phyloP scores from a whole-genome alignment of 2,888 invertebrate species.

The Orthosia gracilis region DNA sequence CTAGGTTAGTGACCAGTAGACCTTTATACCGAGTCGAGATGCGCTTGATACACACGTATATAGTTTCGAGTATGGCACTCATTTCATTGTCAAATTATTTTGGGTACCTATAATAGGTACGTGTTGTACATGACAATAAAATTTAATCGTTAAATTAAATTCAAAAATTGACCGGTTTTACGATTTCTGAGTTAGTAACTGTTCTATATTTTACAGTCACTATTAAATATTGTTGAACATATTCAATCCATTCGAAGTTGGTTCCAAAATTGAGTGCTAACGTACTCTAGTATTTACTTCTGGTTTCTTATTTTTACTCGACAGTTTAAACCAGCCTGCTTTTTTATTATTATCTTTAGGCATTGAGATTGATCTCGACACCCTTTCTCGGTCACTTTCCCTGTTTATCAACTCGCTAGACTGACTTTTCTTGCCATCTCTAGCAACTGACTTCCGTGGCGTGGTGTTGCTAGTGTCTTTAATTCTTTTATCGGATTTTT shows the following conservation, averaged over 20 bases:
- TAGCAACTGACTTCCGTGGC: slow-evolving; percentile 84
- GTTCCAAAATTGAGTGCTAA: slow-evolving; percentile 62
- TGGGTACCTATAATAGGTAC: no score
- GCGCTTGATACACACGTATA: no score
- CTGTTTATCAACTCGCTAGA: slow-evolving; percentile 92
- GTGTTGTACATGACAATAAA: no score
- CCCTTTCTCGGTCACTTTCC: slow-evolving; percentile 87
- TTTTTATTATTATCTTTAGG: slow-evolving; percentile 94
- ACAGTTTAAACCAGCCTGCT: slow-evolving; percentile 94
- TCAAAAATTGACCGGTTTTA: not conserved
- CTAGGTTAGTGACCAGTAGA: not conserved
- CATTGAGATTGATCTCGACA: slow-evolving; percentile 93
- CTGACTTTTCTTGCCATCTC: slow-evolving; percentile 89
- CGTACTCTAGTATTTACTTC: slow-evolving; percentile 86
- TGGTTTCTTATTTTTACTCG: slow-evolving; percentile 87
- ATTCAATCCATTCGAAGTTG: slow-evolving; percentile 14
- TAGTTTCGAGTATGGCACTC: slow-evolving; percentile 56
- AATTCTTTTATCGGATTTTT: slow-evolving; percentile 86
- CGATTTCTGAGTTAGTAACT: slow-evolving; percentile 3
- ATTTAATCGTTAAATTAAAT: not conserved
- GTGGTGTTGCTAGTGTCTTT: slow-evolving; percentile 76
- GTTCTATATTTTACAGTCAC: slow-evolving; percentile 3
- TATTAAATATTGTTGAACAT: not conserved
- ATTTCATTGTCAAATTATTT: slow-evolving; percentile 14
- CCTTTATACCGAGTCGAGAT: not conserved